Evolutionary conservation across 2,113 vertebrate genomes (phyloP), one percentile per base, ranked within the genome.

Genomic region (Argyrosomus japonicus): DNA sequence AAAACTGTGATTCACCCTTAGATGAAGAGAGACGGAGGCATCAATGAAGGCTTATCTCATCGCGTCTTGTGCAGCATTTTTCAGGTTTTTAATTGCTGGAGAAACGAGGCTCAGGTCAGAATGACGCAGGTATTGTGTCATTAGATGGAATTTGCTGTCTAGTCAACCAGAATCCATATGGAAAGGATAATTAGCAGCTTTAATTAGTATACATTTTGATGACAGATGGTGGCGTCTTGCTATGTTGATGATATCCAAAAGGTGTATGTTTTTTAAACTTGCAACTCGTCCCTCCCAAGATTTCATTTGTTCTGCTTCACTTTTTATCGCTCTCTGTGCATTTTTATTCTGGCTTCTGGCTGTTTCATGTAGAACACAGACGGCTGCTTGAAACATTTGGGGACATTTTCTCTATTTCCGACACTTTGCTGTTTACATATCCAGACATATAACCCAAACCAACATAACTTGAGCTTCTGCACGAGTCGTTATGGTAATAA

Each of bases 41-140:
- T 58, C 56, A 27, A 17, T 27, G 15, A 7, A 17, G 14, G 25
- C 56, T 17, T 27, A 57, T 57, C n/a, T 57, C 14, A 58, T 58
- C 25, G 1, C 15, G 17, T 29, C 25, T 56, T 23, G 12, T 6
- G 40, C 71, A 77, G 77, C 9, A 72, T 83, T 64, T 45, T 70
- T 68, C 72, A 50, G 56, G 72, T 54, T 77, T 89, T 84, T 91
- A 92, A 92, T 92, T 89, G 90, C 76, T 69, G 82, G 18, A 63
- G 57, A 76, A 84, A 67, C 0, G 23, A 45, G 32, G 60, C 78
- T 75, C 27, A 21, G 75, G 81, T 87, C 78, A 77, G 61, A 85
- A 70, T 85, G 81, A 87, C 43, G 19, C 27, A 61, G 56, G 29
- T 56, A 77, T 81, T 65, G 72, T 81, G 82, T 83, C 82, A 21